These are phyloP conservation scores for Platysteira castanea DNA, from an alignment of 2,113 vertebrate species.

Conservation along the genomic window DNA sequence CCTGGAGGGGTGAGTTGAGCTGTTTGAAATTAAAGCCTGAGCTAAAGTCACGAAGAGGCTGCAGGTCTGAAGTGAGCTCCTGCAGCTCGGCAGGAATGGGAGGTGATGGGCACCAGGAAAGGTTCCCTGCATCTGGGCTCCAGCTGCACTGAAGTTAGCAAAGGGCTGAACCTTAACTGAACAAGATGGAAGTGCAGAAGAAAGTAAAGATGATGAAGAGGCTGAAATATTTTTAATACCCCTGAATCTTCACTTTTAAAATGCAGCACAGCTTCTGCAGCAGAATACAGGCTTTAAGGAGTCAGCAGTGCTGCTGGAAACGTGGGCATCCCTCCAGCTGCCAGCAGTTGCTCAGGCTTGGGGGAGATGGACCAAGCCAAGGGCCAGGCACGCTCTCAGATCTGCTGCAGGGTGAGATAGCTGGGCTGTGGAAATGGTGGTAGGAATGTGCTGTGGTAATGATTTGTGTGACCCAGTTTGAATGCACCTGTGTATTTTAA, in stretches of 20 bases:
- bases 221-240: conserved; percentile 50
- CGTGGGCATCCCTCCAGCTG: background rate
- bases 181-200: background rate
- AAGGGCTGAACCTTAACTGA: background rate
- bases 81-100: background rate
- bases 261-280: background rate
- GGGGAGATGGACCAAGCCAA: background rate
- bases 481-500: background rate
- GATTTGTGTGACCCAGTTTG: background rate
- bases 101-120: background rate
- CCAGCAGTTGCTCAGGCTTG: background rate
- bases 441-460: background rate
- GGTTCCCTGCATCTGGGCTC: background rate
- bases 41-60: background rate
- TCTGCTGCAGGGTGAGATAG: background rate
- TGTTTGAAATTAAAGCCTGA: background rate
- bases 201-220: conserved; percentile 13
- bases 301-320: conserved; percentile 25
- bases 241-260: conserved; percentile 30
- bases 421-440: background rate
- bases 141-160: background rate
- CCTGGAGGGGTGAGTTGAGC: background rate
- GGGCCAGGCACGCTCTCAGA: background rate
- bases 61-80: background rate
- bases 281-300: background rate